Evolutionary conservation across 2,888 invertebrate species (phyloP), one percentile per base, ranked within the genome.

Genomic region (Argyra leucocephala): DNA sequence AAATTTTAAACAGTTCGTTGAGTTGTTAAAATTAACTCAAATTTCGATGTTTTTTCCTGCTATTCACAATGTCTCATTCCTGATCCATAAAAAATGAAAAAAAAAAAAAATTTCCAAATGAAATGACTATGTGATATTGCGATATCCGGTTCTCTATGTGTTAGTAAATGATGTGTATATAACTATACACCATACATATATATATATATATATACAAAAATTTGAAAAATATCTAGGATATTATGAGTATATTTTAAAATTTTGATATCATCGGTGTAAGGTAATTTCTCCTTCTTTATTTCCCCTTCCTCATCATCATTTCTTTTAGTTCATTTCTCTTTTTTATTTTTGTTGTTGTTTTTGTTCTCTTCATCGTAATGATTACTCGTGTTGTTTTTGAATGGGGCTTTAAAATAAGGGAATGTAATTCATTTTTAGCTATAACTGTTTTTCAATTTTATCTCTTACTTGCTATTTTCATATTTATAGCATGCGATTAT

Each of bases 1-100:
- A 58, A 61, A 61, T 24, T 61, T 61, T 26, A 61, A 61, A 31
- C 24, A 61, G 31, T 21, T 61, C 61, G 24, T 61, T 61, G 21
- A 61, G 61, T 61, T 61, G 61, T 61, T 61, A 61, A 61, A 60
- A 61, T 23, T 61, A 48, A 48, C 48, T 48, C 18, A n/a, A 48
- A 48, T 18, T 48, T 48, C 18, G 15, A 18, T 48, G 5, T 48
- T 48, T 48, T 48, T 48, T 48, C 2, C 18, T 48, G 12, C 18
- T 48, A 48, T 48, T 18, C 2, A 12, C 10, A 18, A 18, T 48
- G 12, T n/a, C 18, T 5, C 48, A 48, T 48, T n/a, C 48, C 48
- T 48, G 48, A 48, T 48, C 48, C 15, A 48, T 48, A 48, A 48
- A 18, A 31, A 31, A 31, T 7, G 10, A 31, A 31, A 31, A 31